phyloP scores from a whole-genome alignment of 2,113 vertebrate species.

The Phalacrocorax pelagicus region DNA sequence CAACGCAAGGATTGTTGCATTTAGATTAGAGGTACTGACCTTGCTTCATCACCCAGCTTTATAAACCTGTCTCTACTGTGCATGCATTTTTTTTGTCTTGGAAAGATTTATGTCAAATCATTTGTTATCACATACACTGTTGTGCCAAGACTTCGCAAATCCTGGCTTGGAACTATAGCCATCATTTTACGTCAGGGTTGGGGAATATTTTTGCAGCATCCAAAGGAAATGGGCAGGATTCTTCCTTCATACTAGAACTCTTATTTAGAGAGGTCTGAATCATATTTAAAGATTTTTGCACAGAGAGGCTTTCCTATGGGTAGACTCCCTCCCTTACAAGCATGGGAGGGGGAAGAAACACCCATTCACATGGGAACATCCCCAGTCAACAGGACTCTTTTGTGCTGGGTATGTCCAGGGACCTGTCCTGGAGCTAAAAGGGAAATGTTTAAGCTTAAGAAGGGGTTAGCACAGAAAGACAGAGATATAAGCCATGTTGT shows the following conservation, averaged over 20 bases:
- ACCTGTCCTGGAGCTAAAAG: too few species aligned
- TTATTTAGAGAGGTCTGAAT: not conserved
- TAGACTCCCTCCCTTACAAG: not conserved
- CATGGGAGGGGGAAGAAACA: not conserved
- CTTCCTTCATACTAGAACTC: not conserved
- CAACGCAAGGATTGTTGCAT: not conserved
- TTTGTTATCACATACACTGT: not conserved
- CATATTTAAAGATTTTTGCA: not conserved
- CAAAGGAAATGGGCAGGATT: not conserved
- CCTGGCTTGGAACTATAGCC: constrained; percentile 1
- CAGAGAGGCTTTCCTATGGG: not conserved
- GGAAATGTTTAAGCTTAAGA: too few species aligned
- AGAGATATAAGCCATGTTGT: too few species aligned
- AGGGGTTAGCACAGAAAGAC: too few species aligned
- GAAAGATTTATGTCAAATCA: constrained; percentile 36
- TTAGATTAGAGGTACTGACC: constrained; percentile 3
- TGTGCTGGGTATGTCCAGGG: not conserved
- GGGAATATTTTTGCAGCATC: not conserved
- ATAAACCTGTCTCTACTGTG: not conserved
- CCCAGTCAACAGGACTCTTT: not conserved
- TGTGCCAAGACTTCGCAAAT: constrained; percentile 38
- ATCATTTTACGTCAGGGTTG: not conserved
- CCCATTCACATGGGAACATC: not conserved
- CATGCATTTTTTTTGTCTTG: not conserved
- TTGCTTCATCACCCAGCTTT: constrained; percentile 20